Conservation (phyloP, 2,797 vertebrate species). For the Acanthis flammea region DNA sequence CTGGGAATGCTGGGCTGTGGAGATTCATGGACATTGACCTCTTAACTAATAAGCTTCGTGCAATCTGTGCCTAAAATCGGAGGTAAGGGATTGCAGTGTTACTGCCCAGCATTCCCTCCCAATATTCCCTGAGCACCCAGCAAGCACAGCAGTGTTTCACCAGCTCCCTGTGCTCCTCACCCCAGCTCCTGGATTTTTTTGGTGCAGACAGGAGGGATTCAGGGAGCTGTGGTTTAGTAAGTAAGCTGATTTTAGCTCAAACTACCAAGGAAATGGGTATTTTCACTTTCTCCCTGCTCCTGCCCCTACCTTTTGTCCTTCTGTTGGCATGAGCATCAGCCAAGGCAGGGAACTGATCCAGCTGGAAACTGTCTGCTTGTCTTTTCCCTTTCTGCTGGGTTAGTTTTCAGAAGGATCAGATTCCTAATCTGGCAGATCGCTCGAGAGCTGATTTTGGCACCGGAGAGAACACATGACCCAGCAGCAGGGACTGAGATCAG, state of each 20-base stretch:
- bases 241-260: neutral
- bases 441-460: conserved; percentile 52
- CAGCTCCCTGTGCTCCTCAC: neutral
- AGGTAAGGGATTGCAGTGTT: neutral
- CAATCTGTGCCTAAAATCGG: neutral
- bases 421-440: conserved; percentile 62
- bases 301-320: conserved; percentile 48
- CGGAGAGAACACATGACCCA: neutral
- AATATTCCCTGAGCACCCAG: neutral
- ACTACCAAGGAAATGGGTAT: neutral
- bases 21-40: neutral
- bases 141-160: neutral
- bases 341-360: conserved; percentile 49
- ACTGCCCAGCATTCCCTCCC: neutral
- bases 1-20: neutral
- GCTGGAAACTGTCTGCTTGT: conserved; percentile 41
- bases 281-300: conserved; percentile 5
- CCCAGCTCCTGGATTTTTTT: neutral
- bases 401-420: conserved; percentile 53
- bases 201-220: neutral
- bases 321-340: conserved; percentile 38
- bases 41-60: neutral
- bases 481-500: neutral
- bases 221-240: neutral
- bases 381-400: conserved; percentile 56